Evolutionary conservation across 1,140 invertebrate species (phyloP), one percentile per base, ranked within the genome.

Genomic region (Drosophila nasuta): DNA sequence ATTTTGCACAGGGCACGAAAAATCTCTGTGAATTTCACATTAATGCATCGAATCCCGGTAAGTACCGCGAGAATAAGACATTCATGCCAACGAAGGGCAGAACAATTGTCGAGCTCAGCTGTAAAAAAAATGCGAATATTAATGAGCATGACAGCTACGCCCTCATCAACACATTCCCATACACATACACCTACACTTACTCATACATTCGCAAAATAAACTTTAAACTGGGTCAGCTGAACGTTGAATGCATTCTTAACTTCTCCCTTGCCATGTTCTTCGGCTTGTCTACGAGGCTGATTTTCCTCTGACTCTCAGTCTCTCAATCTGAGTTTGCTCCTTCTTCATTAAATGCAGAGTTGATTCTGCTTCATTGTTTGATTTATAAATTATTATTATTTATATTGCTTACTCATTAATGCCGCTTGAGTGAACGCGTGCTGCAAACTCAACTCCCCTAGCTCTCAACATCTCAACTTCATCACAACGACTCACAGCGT

Each of bases 11-110:
- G 60, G 94, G 94, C 25, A 68, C 93, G 30, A 91, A 94, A 46
- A 92, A 91, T 69, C 94, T 95, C 15, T 96, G 96, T 81, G 95
- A 96, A 83, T 96, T 96, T 82, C 94, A 95, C 83, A 94, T 96
- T 11, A 96, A 96, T 86, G 95, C 95, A 8, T 95, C 95, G 13
- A 94, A 93, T 90, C 93, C 93, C 43, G 94, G 92, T 92, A 80
- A 92, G 91, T 52, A 46, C 35, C n/a, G 8, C 28, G 38, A 49
- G 35, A 43, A 74, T 51, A 67, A 45, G 25, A 59, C 4, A 38
- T 2, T n/a, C 20, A 17, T 20, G 15, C 15, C 10, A 64, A 41
- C 15, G 13, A 64, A 41, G 20, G 54, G 20, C 38, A 35, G 7
- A 30, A 5, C 51, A 70, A 51, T 35, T 71, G 58, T 51, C 54